Evolutionary conservation across 2,888 invertebrate genomes (phyloP), one percentile per base, ranked within the genome.

Genomic region (Temnothorax rugatulus): DNA sequence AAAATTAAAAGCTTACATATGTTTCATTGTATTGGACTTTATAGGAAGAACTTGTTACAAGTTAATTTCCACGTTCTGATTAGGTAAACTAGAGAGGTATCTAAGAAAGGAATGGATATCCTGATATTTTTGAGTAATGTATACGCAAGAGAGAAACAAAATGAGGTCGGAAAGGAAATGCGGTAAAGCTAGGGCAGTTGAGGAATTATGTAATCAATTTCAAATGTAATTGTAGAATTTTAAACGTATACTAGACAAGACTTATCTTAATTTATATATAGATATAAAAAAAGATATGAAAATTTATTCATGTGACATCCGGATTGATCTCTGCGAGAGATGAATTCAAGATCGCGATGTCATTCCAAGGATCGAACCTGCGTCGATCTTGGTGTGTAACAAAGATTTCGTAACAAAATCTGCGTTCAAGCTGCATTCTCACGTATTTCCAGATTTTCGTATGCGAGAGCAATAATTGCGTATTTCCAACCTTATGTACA

Each of bases 181-280:
- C 44, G 66, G 61, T 64, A 50, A 69, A 71, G 84, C 84, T 81
- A 82, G 47, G 52, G 59, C 79, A 79, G 59, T 85, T 69, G 69
- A 83, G 64, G 54, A 81, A 85, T 64, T 41, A 66, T 54, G 13
- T 68, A 76, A 86, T 74, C 83, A 21, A 85, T 86, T 86, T 84
- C 54, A 25, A 85, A 18, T 47, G 64, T 88, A 88, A 79, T 15
- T 89, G 66, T 90, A 89, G 88, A 81, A 82, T 88, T 54, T 84
- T 83, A 82, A 86, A 74, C 54, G 11, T 88, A 84, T 84, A 82
- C 63, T 86, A 84, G 84, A 47, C 29, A 83, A 85, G 68, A 73
- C 18, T 29, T 68, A 68, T 47, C 47, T 34, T 85, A 87, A 85
- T 76, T 73, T 87, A 68, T 68, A 68, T 47, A 47, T 68, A 68